phyloP scores from a whole-genome alignment of 2,888 invertebrate genomes.

The Nemurella pictetii region DNA sequence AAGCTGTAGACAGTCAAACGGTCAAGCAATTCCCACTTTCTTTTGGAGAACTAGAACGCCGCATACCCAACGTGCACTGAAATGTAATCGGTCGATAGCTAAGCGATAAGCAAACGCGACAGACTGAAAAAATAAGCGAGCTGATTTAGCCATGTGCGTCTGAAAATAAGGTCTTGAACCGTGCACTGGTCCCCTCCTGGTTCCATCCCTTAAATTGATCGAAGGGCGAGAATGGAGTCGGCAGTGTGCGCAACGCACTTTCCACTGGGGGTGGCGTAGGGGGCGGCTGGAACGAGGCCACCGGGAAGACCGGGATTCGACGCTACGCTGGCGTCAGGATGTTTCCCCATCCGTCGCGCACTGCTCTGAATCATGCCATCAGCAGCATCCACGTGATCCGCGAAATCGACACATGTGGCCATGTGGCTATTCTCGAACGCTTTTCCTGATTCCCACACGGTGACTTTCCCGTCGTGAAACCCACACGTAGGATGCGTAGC shows the following conservation, averaged over 20 bases:
- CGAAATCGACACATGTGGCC: no score
- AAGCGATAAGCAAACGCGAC: neutral
- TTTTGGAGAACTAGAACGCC: neutral
- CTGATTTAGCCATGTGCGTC: neutral
- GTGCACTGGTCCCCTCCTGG: neutral
- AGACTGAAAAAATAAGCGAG: neutral
- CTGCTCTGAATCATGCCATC: neutral
- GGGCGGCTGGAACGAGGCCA: no score
- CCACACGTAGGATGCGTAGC: neutral
- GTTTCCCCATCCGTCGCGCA: neutral
- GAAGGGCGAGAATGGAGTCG: neutral
- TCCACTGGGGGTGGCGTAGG: neutral
- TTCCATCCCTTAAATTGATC: neutral
- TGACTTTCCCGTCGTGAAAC: no score
- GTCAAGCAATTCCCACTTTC: neutral
- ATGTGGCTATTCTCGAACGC: neutral
- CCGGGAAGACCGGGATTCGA: neutral
- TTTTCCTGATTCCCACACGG: neutral
- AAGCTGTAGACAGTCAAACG: neutral
- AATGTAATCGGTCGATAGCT: neutral
- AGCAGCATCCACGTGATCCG: neutral
- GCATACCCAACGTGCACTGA: neutral
- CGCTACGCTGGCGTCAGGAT: neutral
- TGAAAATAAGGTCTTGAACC: neutral
- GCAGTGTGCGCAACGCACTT: neutral